Base-by-base conservation (phyloP, 2,113 vertebrate genomes). In the Poeciliopsis occidentalis region DNA sequence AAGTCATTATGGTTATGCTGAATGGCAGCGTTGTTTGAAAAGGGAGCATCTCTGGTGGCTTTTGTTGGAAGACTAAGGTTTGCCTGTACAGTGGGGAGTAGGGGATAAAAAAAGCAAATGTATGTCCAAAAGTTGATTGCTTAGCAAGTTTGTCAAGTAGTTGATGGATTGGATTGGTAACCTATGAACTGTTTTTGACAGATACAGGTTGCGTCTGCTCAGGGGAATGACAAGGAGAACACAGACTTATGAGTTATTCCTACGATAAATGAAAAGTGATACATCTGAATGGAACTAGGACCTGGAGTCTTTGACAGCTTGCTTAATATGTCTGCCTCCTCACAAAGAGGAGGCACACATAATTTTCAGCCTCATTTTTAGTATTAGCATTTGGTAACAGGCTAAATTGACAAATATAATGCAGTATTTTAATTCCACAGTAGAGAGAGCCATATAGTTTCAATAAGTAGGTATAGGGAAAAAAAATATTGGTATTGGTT, bases 1-100 rank as follows among this genome's bases (percentile, higher is more conserved):
- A 75, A 69, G 61, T 81, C 63, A 86, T 90, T 90, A 89, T 86
- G 85, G 86, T 82, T 63, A 79, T 78, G 76, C 77, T 77, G 68
- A 87, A 80, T 31, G 6, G 78, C 19, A 26, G 71, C 63, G 60
- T 80, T 67, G 61, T 70, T 63, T 62, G 34, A 69, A 80, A 80
- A 64, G 22, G 51, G 60, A 80, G 78, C 66, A 73, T 83, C 72
- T 85, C 76, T 80, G 75, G 78, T 72, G 75, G 81, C 65, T 51
- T 78, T 78, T 63, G 72, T 64, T 47, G 69, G 83, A 81, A 82
- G 27, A 75, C 60, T 34, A 44, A 0, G 8, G 78, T 83, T 88
- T 88, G 88, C 88, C 71, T 85, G 78, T 76, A 79, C 80, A 88
- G 72, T 57, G 66, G 76, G 54, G 22, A 61, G 30, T 61, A 51